Base-by-base conservation (phyloP, 2,113 vertebrate species). In the Jacana jacana region DNA sequence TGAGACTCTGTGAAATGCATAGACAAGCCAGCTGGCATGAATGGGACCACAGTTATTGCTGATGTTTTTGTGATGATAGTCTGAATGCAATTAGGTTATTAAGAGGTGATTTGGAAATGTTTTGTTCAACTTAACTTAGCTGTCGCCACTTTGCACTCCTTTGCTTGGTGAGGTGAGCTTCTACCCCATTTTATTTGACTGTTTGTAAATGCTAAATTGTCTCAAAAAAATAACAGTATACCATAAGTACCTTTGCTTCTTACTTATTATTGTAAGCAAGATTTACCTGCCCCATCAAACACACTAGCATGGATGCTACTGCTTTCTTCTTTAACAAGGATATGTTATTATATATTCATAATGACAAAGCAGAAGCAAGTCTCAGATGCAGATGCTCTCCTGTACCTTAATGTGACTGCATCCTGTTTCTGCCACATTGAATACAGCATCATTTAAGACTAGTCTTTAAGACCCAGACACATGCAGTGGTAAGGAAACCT, bases 341-440 rank as follows among this genome's bases (percentile, higher is more conserved):
- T n/a, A 19, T 39, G 39, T 2, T 51, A 60, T 92, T 94, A 57
- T 8, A 31, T 87, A 82, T 92, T 93, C 57, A 61, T 76, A 73
- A 85, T 25, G 57, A 88, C 73, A 92, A 96, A 96, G 58, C 48
- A 91, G 84, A 82, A 93, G 66, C 72, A 75, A 78, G 39, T 65
- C 66, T 73, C 16, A 3, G 28, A 55, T 76, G 68, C 57, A 70
- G 48, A 63, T 89, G 58, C n/a, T 93, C 14, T 70, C 16, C 83
- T 80, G 22, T 73, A 17, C 33, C 58, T 60, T 73, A 68, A 83
- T 4, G 6, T 11, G 64, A 40, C 48, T 92, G 61, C 66, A 66
- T 86, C 54, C 65, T 86, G 51, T 66, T 80, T 49, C 70, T 95
- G 88, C 83, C 73, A 79, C 40, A 54, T 54, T 54, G 78, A 46